Evolutionary conservation across 1,140 invertebrate genomes (phyloP), one percentile per base, ranked within the genome.

Genomic region (Mactra quadrangularis): DNA sequence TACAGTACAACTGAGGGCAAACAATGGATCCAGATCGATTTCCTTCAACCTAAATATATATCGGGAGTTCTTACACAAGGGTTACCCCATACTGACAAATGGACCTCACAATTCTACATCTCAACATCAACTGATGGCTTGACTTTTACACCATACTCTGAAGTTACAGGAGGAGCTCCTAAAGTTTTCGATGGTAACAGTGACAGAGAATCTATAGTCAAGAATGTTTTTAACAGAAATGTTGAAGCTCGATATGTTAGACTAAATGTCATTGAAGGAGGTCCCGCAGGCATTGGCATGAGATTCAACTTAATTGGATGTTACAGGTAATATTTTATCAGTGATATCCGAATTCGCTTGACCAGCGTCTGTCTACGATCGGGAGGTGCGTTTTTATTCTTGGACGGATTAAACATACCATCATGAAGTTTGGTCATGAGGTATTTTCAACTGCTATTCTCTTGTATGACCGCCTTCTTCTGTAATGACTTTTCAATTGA

Each of bases 41-140:
- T 93, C 25, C 72, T 77, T 17, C 74, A 89, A 64, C 83, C 89
- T 9, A 87, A 91, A 57, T 79, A 90, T 45, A 83, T 93, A 17
- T 89, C 92, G 19, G 92, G 92, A 7, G 82, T 93, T 22, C 84
- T 89, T 22, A 91, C 91, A 3, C 92, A 93, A 81, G 92, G 92
- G 11, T 84, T 88, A 27, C 88, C 90, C 13, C 60, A 85, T 25
- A 55, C 38, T 15, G 76, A 89, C 7, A 87, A 90, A 33, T 93
- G 91, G 90, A 88, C 93, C 0, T 90, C 88, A n/a, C 53, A 68
- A 22, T 93, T 89, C 74, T 89, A 82, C 19, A 86, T 93, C 0
- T 78, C 86, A 9, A 87, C 86, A n/a, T 92, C 91, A 11, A 33
- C 76, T 4, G 92, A 93, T 86, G 90, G 91, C n/a, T 64, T 84